Base-by-base conservation (phyloP, 1,140 invertebrate genomes). In the Aphelenchoides avenae region DNA sequence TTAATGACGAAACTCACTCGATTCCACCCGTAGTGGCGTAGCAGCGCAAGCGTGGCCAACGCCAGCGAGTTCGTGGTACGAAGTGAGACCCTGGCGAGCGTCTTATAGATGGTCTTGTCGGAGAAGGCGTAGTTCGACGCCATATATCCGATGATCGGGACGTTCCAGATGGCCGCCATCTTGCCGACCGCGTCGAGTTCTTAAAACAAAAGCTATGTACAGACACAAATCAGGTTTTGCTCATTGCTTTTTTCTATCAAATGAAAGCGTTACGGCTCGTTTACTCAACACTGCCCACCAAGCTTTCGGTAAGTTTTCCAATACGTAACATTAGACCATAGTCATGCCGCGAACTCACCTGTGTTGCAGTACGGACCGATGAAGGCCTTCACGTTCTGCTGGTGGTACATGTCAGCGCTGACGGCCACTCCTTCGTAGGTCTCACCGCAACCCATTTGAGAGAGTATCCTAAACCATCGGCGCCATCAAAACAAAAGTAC, bases 401-500 rank as follows among this genome's bases (percentile, higher is more conserved):
- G 69, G 47, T 75, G 73, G 44, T 73, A 75, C 73, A 75, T 76
- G 40, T 75, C n/a, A n/a, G 72, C 72, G 4, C 63, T 73, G 7
- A 75, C 72, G 11, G 72, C 72, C 26, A 75, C 72, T 29, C 72
- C 72, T 55, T 75, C 72, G 41, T 68, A 76, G 5, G 61, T 52
- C 40, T 75, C 73, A 9, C 72, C 72, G 36, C 72, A 75, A 9
- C 66, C 64, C 64, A 68, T 66, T 59, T 66, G 65, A 13, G 59
- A 64, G 1, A 66, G 29, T 15, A 69, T 54, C 18, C 65, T 63
- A 43, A 37, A 65, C n/a, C n/a, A n/a, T n/a, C n/a, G n/a, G n/a
- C n/a, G n/a, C n/a, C n/a, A n/a, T n/a, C n/a, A n/a, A n/a, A n/a
- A n/a, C n/a, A n/a, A n/a, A n/a, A n/a, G n/a, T n/a, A n/a, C n/a